Base-by-base conservation (phyloP, 1,140 invertebrate genomes). In the Homalodisca vitripennis region DNA sequence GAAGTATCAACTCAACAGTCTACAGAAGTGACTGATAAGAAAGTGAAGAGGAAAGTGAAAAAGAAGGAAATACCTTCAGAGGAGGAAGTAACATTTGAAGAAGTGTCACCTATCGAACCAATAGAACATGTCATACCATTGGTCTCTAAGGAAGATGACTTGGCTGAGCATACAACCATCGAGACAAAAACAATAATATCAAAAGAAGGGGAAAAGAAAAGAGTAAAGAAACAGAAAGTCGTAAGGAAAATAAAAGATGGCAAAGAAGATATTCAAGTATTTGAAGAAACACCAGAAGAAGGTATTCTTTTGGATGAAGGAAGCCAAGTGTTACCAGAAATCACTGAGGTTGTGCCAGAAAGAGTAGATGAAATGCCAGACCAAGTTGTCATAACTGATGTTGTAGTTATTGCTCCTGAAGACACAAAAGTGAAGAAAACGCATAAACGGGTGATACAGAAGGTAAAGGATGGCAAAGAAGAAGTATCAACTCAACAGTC, bases 341-440 rank as follows among this genome's bases (percentile, higher is more conserved):
- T 77, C 47, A 67, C 75, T 17, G 80, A 31, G 24, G 26, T 71
- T 68, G 53, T 71, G 41, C 66, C 73, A 30, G 60, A 66, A 53
- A 41, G 57, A 62, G 46, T 71, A 1, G 71, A 74, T 70, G 71
- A 76, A 20, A 68, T 70, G 26, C 69, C 69, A 26, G 71, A 73
- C 41, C 79, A 81, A 69, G 78, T 81, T 10, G 77, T 77, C 3
- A 74, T 82, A 1, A 79, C 81, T 12, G 79, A 84, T 70, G 78
- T 79, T n/a, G 76, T 67, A 69, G 72, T 69, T 24, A 70, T 70
- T 31, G 65, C 57, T 51, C 66, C 70, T 73, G 71, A 70, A 68
- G 66, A 67, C 66, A 67, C 47, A 67, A 51, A 66, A 26, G 55
- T 72, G 17, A 41, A 66, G 55, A 48, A 71, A 22, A 62, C 51